Conservation (phyloP, 1,140 invertebrate genomes). For the Papilio machaon region DNA sequence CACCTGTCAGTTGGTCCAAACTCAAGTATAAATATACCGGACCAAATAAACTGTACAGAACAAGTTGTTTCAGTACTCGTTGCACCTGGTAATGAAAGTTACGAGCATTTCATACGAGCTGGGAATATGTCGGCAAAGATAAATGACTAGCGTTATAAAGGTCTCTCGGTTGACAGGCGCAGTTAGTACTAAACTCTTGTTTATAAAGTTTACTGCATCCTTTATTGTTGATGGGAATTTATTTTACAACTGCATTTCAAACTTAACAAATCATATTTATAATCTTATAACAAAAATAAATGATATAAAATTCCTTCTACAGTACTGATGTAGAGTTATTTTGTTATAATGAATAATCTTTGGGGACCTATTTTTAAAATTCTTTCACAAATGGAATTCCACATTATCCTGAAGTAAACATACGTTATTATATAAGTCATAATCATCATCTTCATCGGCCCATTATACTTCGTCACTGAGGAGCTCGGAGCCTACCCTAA, state of each 20-base stretch:
- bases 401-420: too few relatives aligned
- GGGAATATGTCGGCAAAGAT: not conserved
- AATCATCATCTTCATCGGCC: too few relatives aligned
- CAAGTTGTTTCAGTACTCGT: slow-evolving; percentile 5
- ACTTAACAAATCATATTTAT: not conserved
- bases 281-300: not conserved
- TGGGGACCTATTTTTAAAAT: too few relatives aligned
- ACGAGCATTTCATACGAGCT: slow-evolving; percentile 9
- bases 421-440: too few relatives aligned
- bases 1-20: not conserved
- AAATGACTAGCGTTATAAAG: slow-evolving; percentile 17
- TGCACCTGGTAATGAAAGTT: slow-evolving; percentile 9
- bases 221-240: not conserved
- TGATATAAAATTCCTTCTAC: not conserved
- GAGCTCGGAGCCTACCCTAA: too few relatives aligned
- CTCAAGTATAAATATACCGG: not conserved
- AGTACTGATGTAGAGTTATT: too few relatives aligned
- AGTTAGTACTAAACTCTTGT: slow-evolving; percentile 2
- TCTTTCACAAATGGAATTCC: too few relatives aligned
- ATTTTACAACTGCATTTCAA: not conserved
- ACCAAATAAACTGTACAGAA: not conserved
- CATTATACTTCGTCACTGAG: too few relatives aligned
- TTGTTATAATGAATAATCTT: too few relatives aligned
- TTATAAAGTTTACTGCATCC: not conserved
- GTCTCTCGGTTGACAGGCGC: not conserved